A percentile compares a stretch with the other conserved stretches of the same genome.
Evolutionary conservation across 1,140 invertebrate species (phyloP).

Genomic region (Drosophila melanica): DNA sequence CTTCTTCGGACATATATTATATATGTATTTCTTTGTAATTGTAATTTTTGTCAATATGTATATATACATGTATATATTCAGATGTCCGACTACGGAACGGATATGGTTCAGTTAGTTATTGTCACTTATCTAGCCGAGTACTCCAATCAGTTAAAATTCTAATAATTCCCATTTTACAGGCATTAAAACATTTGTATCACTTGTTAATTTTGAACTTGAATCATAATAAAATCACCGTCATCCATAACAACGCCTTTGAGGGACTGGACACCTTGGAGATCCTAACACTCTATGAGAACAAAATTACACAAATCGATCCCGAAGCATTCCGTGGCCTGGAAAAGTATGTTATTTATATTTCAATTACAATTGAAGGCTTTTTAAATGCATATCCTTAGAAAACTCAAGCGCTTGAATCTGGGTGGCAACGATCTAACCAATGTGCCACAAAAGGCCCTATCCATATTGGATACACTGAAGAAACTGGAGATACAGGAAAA

Average conservation of each 20-base stretch:
- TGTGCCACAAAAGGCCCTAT: constrained; percentile 91
- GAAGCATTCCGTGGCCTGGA: constrained; percentile 93
- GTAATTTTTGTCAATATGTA: too few species aligned
- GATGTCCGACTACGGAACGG: too few species aligned
- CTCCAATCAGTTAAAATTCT: neutral
- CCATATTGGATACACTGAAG: constrained; percentile 90
- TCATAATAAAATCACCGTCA: constrained; percentile 91
- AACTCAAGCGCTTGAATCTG: constrained; percentile 92
- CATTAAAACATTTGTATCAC: constrained; percentile 91
- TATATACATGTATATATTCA: too few species aligned
- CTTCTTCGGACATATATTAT: too few species aligned
- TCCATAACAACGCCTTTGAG: constrained; percentile 92
- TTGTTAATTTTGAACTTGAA: constrained; percentile 95
- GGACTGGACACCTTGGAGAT: constrained; percentile 94
- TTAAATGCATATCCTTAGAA: constrained; percentile 85
- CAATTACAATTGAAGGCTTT: neutral
- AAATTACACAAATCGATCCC: constrained; percentile 89
- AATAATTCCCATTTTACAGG: constrained; percentile 60
- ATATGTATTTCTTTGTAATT: too few species aligned
- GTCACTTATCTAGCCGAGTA: too few species aligned
- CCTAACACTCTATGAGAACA: constrained; percentile 94
- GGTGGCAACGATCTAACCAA: constrained; percentile 91
- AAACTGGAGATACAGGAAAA: constrained; percentile 95
- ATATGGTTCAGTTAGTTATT: too few species aligned
- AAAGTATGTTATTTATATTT: constrained; percentile 87